Percentiles rank a stretch among this genome's conserved stretches.
These are phyloP conservation scores for Drosophila borealis DNA, from an alignment of 2,888 invertebrate genomes.

Conservation along the genomic window DNA sequence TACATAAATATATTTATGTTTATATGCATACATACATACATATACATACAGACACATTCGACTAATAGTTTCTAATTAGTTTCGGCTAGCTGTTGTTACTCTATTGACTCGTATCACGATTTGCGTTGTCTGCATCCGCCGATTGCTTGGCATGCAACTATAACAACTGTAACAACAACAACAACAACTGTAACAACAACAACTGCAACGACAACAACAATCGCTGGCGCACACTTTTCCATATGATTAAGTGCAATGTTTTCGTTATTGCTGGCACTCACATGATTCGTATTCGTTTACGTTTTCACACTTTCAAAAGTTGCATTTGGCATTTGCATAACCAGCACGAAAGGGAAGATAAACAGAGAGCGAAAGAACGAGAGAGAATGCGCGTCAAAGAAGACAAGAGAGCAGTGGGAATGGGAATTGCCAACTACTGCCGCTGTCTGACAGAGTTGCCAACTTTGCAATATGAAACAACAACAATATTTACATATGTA, in stretches of 20 bases:
- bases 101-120: slow-evolving; percentile 16
- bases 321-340: slow-evolving; percentile 73
- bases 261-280: slow-evolving; percentile 48
- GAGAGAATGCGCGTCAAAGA: slow-evolving; percentile 2
- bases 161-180: slow-evolving; percentile 3
- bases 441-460: slow-evolving; percentile 24
- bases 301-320: slow-evolving; percentile 69
- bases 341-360: slow-evolving; percentile 28
- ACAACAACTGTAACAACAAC: not conserved
- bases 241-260: slow-evolving; percentile 33
- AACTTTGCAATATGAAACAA: not conserved
- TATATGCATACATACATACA: not conserved
- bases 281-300: slow-evolving; percentile 52
- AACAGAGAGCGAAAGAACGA: slow-evolving; percentile 25
- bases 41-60: slow-evolving; percentile 4
- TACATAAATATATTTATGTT: not conserved
- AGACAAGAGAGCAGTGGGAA: slow-evolving; percentile 5
- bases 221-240: slow-evolving; percentile 8
- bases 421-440: slow-evolving; percentile 10
- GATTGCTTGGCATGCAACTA: slow-evolving; percentile 12
- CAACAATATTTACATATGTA: not conserved
- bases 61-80: slow-evolving; percentile 29
- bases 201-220: not conserved
- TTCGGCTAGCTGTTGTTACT: slow-evolving; percentile 11
- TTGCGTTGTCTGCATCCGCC: slow-evolving; percentile 29